Base-by-base conservation (phyloP, 2,797 vertebrate species). In the Smutsia gigantea region DNA sequence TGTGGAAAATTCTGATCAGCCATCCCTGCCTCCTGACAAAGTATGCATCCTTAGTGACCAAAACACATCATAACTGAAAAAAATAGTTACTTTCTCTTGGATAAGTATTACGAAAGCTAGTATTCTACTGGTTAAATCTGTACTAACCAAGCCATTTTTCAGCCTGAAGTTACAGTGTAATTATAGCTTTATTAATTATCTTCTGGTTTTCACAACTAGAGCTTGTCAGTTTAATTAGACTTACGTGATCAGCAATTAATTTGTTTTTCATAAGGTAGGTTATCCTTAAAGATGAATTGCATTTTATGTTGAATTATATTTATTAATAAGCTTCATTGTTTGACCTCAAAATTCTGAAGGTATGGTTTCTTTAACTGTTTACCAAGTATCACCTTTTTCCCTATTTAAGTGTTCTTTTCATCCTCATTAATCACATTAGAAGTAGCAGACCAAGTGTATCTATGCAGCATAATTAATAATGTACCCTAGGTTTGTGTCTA, bases 341-440 rank as follows among this genome's bases (percentile, higher is more conserved):
- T 91, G 49, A 77, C 68, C 55, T 96, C 86, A 93, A 88, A 88
- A 77, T 94, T 82, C 61, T 93, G 49, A 78, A 92, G 27, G 2
- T 88, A 63, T 12, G 57, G 8, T 29, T 53, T 68, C 74, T 74
- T 86, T 49, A 27, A 46, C n/a, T 46, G 13, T 90, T 95, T 87
- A 77, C 42, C 79, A 85, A 75, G 37, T 84, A 75, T 39, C 31
- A 81, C 55, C 53, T 59, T 72, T 79, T 64, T 69, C 78, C 66
- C 55, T 84, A 81, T 94, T 49, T 86, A 94, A 77, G 23, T 91
- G n/a, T 87, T 90, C 34, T 87, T 97, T 94, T 93, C 23, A 53
- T 90, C 46, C 6, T 81, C 25, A 19, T 71, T 78, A 78, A 77
- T 90, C 72, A 87, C 75, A 57, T 81, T 90, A 93, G n/a, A 96